phyloP scores from a whole-genome alignment of 2,888 invertebrate species.

The Harpalus rufipes region DNA sequence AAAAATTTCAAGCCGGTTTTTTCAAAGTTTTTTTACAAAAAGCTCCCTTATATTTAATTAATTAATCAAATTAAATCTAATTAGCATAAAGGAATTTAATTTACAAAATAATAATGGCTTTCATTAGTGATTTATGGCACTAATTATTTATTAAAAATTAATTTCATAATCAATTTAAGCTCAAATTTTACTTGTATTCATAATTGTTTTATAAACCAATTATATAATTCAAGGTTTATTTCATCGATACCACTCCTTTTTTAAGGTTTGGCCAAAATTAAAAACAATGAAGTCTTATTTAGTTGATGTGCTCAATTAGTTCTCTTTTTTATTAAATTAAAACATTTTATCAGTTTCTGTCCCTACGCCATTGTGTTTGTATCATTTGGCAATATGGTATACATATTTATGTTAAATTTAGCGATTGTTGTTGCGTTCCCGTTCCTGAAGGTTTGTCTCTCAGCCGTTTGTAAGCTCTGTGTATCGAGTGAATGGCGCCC shows the following conservation, averaged over 20 bases:
- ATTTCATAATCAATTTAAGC: constrained; percentile 15
- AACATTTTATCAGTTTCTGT: too few species aligned
- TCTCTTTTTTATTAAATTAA: constrained; percentile 5
- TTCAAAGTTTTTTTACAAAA: constrained; percentile 25
- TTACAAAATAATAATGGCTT: not conserved
- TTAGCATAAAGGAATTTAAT: not conserved
- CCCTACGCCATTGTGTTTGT: too few species aligned
- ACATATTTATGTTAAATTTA: too few species aligned
- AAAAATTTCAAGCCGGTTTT: constrained; percentile 13
- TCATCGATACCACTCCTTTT: constrained; percentile 50
- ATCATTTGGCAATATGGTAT: too few species aligned
- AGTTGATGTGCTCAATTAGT: constrained; percentile 14
- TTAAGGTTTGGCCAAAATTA: constrained; percentile 11
- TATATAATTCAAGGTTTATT: constrained; percentile 46
- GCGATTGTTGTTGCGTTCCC: too few species aligned
- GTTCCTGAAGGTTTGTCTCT: too few species aligned
- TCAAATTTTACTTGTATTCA: constrained; percentile 12
- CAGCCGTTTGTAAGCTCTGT: too few species aligned
- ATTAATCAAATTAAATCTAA: constrained; percentile 9
- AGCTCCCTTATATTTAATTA: not conserved
- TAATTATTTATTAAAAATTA: constrained; percentile 7
- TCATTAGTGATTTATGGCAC: not conserved
- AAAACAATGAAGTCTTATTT: constrained; percentile 23
- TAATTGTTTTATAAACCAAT: constrained; percentile 13
- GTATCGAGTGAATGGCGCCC: too few species aligned